A percentile compares a stretch with the other conserved stretches of the same genome.
Conservation (phyloP, 1,140 invertebrate genomes). For the Nautilus pompilius region DNA sequence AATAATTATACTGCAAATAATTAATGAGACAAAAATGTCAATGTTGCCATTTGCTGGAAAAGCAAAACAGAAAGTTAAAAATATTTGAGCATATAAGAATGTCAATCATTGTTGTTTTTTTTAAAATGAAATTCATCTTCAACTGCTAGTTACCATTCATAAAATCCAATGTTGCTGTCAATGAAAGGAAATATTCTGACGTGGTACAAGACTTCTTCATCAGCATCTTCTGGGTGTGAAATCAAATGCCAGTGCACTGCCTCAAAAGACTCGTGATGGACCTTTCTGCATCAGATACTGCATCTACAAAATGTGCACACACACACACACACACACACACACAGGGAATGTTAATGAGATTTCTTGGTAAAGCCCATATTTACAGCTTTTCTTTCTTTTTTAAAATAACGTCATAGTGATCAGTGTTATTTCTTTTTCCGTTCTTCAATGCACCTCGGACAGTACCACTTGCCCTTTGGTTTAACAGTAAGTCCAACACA, state of each 20-base stretch:
- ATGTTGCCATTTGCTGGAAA: too few species aligned
- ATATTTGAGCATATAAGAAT: too few species aligned
- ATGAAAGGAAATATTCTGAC: too few species aligned
- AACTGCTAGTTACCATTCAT: too few species aligned
- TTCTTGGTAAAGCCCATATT: not conserved
- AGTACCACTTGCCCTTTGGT: conserved; percentile 99
- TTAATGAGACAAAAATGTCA: too few species aligned
- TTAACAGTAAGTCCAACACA: conserved; percentile 94
- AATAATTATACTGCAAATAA: too few species aligned
- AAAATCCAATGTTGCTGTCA: too few species aligned
- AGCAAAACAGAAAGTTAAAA: too few species aligned
- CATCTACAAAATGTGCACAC: not conserved
- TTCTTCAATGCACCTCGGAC: conserved; percentile 64
- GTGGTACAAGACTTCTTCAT: too few species aligned
- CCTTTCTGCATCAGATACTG: not conserved
- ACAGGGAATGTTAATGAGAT: conserved; percentile 3
- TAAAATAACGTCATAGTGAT: not conserved
- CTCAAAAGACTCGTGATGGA: conserved; percentile 4
- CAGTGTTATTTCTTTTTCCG: conserved; percentile 51
- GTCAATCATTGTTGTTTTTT: too few species aligned
- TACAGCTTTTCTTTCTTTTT: not conserved
- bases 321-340: conserved; percentile 1
- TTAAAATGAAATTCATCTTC: too few species aligned
- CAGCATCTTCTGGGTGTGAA: too few species aligned
- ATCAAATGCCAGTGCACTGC: not conserved